Base-by-base conservation (phyloP, 2,113 vertebrate genomes). In the Heteronetta atricapilla region DNA sequence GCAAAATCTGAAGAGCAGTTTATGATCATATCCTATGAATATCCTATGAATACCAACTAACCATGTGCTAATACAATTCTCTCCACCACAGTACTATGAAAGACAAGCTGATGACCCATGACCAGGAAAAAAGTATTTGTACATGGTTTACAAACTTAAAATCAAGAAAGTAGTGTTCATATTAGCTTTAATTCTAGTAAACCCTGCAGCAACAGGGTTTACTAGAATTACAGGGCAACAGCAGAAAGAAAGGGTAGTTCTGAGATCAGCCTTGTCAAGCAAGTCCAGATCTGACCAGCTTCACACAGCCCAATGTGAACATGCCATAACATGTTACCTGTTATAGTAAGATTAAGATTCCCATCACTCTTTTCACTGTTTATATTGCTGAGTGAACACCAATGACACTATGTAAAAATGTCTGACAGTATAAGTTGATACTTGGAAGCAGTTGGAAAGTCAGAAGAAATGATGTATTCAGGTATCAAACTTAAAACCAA, bases 91-190 rank as follows among this genome's bases (percentile, higher is more conserved):
- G 36, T 25, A n/a, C 50, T 48, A 21, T 11, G 48, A 86, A 86
- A 62, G 86, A 83, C 62, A 83, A 80, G 50, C 56, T 92, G 62
- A 80, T 88, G 75, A 56, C 42, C 38, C 72, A 48, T 0, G 1
- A 68, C 33, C 11, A 6, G 46, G 33, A 73, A 34, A 8, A 87
- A 40, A 55, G 21, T 11, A 34, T 68, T 83, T 85, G 21, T 22
- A 78, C 69, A n/a, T 4, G 28, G 29, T 3, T 19, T 59, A 50
- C 48, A n/a, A 17, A 36, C 28, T 10, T 75, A 75, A 10, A 40
- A 11, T 0, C 0, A 0, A 19, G 40, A 72, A 46, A 87, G 18
- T 3, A 77, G 52, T 2, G 8, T 23, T 77, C 55, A 52, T 25
- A 9, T 16, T 16, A 73, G 29, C 60, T 93, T 81, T 91, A 70